Conservation (phyloP, 2,888 invertebrate genomes). For the Sminthurinus aureus region DNA sequence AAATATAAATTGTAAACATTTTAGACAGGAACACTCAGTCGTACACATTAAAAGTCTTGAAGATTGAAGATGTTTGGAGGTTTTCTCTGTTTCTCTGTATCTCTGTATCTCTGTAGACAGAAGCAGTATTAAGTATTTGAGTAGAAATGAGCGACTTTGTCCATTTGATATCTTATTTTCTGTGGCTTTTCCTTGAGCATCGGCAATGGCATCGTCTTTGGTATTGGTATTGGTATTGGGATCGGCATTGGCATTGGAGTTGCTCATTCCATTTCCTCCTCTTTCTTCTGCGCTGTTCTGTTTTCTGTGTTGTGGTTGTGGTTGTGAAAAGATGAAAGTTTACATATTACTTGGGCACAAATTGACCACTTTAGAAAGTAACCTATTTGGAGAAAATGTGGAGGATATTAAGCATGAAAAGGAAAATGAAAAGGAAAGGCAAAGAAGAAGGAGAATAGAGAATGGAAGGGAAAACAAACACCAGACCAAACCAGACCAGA, state of each 20-base stretch:
- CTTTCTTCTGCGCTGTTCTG: background rate
- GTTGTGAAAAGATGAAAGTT: background rate
- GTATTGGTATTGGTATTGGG: too few species aligned
- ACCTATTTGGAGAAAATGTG: conserved; percentile 21
- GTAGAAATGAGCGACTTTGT: background rate
- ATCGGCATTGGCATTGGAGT: too few species aligned
- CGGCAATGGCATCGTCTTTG: too few species aligned
- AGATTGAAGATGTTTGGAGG: background rate
- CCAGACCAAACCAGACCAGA: too few species aligned
- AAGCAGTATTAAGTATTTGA: background rate
- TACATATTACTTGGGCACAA: background rate
- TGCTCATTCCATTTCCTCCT: too few species aligned
- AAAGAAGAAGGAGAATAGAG: background rate
- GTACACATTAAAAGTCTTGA: background rate
- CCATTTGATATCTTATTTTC: background rate
- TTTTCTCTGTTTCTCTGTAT: background rate
- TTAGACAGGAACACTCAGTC: background rate
- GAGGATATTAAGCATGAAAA: conserved; percentile 12
- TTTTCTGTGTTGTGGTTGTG: background rate
- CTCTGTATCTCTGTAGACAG: background rate
- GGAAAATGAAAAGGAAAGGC: background rate
- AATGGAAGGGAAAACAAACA: too few species aligned
- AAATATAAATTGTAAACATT: too few species aligned
- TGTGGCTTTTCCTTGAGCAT: background rate
- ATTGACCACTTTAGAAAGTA: conserved; percentile 25